Evolutionary conservation across 2,113 vertebrate species (phyloP).

Genomic region (Marmota flaviventris): DNA sequence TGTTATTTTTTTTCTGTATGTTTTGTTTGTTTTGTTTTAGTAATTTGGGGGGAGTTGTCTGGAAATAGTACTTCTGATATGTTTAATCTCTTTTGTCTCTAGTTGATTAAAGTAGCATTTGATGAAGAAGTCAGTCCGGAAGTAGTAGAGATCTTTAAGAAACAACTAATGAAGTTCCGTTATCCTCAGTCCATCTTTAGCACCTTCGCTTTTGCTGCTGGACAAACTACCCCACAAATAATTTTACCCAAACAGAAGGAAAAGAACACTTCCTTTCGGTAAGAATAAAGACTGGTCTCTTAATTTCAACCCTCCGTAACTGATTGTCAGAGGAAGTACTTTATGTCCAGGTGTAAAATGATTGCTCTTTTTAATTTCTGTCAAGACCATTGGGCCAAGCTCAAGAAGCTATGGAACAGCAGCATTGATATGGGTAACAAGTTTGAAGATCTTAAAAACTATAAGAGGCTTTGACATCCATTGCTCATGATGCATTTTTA

Average conservation of each 20-base stretch:
- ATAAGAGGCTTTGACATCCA: not conserved
- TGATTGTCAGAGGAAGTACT: not conserved
- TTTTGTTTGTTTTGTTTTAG: constrained; percentile 7
- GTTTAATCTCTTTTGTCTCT: constrained; percentile 78
- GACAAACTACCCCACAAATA: constrained; percentile 94
- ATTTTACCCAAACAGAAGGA: constrained; percentile 98
- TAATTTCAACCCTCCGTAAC: not conserved
- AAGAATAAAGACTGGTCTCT: constrained; percentile 69
- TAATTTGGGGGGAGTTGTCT: not conserved
- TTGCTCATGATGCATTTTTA: not conserved
- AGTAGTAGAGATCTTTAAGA: constrained; percentile 98
- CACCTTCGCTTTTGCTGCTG: constrained; percentile 96
- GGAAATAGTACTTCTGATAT: constrained; percentile 59
- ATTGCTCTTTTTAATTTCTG: not conserved
- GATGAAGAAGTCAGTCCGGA: constrained; percentile 98
- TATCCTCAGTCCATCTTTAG: constrained; percentile 97
- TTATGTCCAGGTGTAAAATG: not conserved
- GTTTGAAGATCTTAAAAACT: not conserved
- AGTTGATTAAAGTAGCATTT: constrained; percentile 99
- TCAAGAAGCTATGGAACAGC: not conserved
- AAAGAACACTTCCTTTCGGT: constrained; percentile 98
- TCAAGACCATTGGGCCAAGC: not conserved
- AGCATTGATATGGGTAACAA: not conserved
- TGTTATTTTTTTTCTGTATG: constrained; percentile 19
- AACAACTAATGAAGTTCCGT: constrained; percentile 96